phyloP scores from a whole-genome alignment of 2,888 invertebrate species.

The Patella pellucida region DNA sequence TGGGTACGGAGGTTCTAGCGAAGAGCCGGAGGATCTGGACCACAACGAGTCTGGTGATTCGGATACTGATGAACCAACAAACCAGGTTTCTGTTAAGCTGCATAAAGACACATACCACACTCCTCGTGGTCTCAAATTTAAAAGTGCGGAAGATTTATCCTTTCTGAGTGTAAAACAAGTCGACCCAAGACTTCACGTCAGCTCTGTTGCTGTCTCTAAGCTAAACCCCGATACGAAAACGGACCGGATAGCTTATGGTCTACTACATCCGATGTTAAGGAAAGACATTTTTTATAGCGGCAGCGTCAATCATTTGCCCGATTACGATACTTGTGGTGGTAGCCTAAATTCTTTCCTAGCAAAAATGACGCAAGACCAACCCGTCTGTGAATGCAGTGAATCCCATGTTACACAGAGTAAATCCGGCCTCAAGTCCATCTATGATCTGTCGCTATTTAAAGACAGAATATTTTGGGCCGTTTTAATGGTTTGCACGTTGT shows the following conservation, averaged over 20 bases:
- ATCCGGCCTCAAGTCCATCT: conserved; percentile 19
- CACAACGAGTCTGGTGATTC: background rate
- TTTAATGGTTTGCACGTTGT: conserved; percentile 47
- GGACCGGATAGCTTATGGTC: conserved; percentile 17
- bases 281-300: conserved; percentile 93
- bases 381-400: conserved; percentile 17
- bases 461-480: conserved; percentile 49
- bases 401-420: conserved; percentile 1
- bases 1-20: conserved; percentile 2
- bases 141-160: background rate
- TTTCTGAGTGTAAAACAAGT: background rate
- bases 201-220: conserved; percentile 4
- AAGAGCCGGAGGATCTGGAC: background rate
- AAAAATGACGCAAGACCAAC: conserved; percentile 28
- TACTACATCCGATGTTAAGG: conserved; percentile 80
- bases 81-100: background rate
- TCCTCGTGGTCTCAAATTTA: background rate
- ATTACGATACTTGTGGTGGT: conserved; percentile 42
- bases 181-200: conserved; percentile 14
- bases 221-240: background rate
- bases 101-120: background rate
- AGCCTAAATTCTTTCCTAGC: conserved; percentile 31
- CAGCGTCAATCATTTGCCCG: conserved; percentile 75
- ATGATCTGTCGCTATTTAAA: conserved; percentile 38
- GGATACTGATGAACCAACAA: background rate